A percentile compares a stretch with the other conserved stretches of the same genome.
Evolutionary conservation across 2,888 invertebrate genomes (phyloP).

Genomic region (Dryocosmus kuriphilus): DNA sequence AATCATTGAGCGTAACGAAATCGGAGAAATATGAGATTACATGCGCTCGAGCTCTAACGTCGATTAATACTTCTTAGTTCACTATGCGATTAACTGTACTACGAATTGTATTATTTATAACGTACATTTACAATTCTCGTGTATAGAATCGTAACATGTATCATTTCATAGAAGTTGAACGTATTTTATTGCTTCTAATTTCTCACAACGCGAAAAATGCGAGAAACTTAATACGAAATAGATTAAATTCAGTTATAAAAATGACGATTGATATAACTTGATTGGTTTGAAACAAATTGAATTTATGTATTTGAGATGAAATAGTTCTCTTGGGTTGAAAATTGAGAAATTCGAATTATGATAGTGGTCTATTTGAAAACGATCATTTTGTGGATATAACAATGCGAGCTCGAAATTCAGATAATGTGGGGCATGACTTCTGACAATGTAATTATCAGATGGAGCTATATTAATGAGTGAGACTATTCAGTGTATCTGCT

Average conservation of each 20-base stretch:
- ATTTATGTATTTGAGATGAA: neutral
- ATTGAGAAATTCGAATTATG: slow-evolving; percentile 3
- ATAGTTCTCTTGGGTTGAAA: slow-evolving; percentile 2
- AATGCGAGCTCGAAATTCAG: slow-evolving; percentile 18
- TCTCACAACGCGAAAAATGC: neutral
- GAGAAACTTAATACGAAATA: neutral
- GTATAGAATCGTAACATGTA: slow-evolving; percentile 5
- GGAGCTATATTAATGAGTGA: slow-evolving; percentile 30
- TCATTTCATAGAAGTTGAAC: neutral
- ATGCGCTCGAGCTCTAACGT: slow-evolving; percentile 24
- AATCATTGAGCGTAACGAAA: slow-evolving; percentile 44
- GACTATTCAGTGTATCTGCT: neutral
- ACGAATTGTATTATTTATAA: slow-evolving; percentile 15
- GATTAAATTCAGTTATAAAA: neutral
- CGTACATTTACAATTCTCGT: neutral
- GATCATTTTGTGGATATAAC: slow-evolving; percentile 8
- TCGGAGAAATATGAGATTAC: slow-evolving; percentile 52
- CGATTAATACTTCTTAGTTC: slow-evolving; percentile 33
- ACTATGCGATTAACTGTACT: slow-evolving; percentile 21
- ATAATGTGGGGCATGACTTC: slow-evolving; percentile 29
- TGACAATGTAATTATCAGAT: slow-evolving; percentile 36
- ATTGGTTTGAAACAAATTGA: neutral
- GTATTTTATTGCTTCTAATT: neutral
- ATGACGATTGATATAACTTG: neutral
- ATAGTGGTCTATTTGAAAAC: slow-evolving; percentile 4